phyloP scores from a whole-genome alignment of 1,140 invertebrate genomes.

The Bombus polaris region DNA sequence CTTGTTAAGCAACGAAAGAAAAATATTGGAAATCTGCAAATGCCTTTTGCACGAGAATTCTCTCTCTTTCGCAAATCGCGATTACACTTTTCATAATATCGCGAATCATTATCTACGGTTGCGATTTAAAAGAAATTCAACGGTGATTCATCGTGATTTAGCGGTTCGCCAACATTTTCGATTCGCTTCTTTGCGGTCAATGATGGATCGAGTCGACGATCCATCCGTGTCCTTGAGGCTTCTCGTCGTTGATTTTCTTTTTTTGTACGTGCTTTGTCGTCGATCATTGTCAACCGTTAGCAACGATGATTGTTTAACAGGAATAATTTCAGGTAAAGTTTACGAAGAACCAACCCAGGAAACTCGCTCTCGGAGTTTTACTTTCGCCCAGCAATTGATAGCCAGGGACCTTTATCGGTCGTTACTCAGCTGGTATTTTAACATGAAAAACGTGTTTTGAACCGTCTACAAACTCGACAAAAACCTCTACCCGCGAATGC shows the following conservation, averaged over 20 bases:
- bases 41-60: neutral
- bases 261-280: neutral
- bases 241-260: conserved; percentile 17
- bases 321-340: neutral
- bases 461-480: neutral
- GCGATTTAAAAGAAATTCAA: conserved; percentile 10
- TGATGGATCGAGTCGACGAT: conserved; percentile 10
- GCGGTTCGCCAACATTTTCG: conserved; percentile 17
- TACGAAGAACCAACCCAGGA: neutral
- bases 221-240: conserved; percentile 38
- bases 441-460: conserved; percentile 13
- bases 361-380: conserved; percentile 16
- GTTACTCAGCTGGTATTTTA: neutral
- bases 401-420: neutral
- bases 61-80: conserved; percentile 5
- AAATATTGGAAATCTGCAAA: conserved; percentile 1
- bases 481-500: neutral
- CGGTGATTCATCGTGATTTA: conserved; percentile 7
- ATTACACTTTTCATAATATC: conserved; percentile 21
- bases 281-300: neutral
- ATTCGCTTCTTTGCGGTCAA: neutral
- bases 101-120: neutral
- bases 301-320: neutral
- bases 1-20: neutral
- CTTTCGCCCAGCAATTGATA: conserved; percentile 21